Evolutionary conservation across 2,113 vertebrate species (phyloP).

Genomic region (Paraplagusia blochii): DNA sequence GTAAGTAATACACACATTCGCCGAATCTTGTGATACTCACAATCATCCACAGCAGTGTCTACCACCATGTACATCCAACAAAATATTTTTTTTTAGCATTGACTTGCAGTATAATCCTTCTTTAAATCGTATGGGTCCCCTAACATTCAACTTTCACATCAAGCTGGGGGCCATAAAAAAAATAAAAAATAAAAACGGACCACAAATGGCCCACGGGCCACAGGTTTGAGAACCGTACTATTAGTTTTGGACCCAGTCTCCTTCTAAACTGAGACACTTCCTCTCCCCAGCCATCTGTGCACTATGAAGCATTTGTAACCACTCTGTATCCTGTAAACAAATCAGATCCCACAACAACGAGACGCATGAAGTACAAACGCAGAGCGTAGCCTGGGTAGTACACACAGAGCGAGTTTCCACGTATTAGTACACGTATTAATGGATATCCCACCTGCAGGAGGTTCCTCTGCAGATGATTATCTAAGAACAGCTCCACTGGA

Average conservation of each 20-base stretch:
- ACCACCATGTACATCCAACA: no score
- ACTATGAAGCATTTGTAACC: slow-evolving; percentile 36
- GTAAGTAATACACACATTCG: no score
- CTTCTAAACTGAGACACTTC: slow-evolving; percentile 31
- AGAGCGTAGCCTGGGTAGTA: slow-evolving; percentile 18
- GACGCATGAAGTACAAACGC: slow-evolving; percentile 15
- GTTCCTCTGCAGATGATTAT: slow-evolving; percentile 60
- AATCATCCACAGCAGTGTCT: no score
- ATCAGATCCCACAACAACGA: slow-evolving; percentile 41
- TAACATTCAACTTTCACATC: no score
- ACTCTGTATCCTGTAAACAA: slow-evolving; percentile 54
- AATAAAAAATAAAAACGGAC: no score
- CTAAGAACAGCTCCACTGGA: slow-evolving; percentile 36
- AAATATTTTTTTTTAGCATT: no score
- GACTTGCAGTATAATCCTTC: no score
- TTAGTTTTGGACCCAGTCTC: slow-evolving; percentile 26
- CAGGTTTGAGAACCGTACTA: no score
- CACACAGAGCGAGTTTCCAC: slow-evolving; percentile 1
- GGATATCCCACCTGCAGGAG: slow-evolving; percentile 54
- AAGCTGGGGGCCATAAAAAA: no score
- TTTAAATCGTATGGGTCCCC: no score
- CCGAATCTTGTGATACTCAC: no score
- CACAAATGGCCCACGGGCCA: no score
- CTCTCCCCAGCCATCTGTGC: slow-evolving; percentile 18
- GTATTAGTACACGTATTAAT: slow-evolving; percentile 27